Evolutionary conservation across 2,888 invertebrate genomes (phyloP).

Genomic region (Dastarcus helophoroides): DNA sequence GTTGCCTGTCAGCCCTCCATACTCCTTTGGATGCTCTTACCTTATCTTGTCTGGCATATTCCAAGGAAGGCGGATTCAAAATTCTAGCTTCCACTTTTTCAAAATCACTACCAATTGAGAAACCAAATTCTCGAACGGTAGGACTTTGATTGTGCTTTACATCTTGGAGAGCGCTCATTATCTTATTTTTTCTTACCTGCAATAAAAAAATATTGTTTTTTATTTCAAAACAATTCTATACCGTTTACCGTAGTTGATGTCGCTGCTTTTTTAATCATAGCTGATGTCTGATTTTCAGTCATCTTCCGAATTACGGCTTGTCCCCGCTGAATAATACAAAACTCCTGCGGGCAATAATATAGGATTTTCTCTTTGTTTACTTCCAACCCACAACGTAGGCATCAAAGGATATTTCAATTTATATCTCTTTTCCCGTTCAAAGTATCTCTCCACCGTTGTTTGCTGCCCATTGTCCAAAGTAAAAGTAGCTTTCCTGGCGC

Average conservation of each 20-base stretch:
- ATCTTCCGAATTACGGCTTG: conserved; percentile 70
- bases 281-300: conserved; percentile 68
- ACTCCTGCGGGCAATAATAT: conserved; percentile 76
- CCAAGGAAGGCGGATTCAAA: conserved; percentile 61
- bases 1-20: conserved; percentile 31
- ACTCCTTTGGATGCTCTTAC: conserved; percentile 33
- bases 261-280: conserved; percentile 81
- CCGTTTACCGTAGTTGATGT: conserved; percentile 60
- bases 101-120: conserved; percentile 64
- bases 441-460: conserved; percentile 43
- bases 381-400: conserved; percentile 66
- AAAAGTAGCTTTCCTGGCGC: conserved; percentile 35
- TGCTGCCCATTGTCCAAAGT: conserved; percentile 19
- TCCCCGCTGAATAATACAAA: conserved; percentile 65
- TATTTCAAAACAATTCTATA: too few relatives aligned
- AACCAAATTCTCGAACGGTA: conserved; percentile 67
- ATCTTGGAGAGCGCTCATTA: conserved; percentile 47
- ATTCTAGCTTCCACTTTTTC: conserved; percentile 67
- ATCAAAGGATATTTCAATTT: conserved; percentile 51
- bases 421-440: conserved; percentile 27
- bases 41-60: conserved; percentile 42
- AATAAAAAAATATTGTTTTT: too few relatives aligned
- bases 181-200: conserved; percentile 59
- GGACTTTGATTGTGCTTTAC: conserved; percentile 34
- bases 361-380: conserved; percentile 39